Conservation (phyloP, 2,113 vertebrate species). For the Polyodon spathula region DNA sequence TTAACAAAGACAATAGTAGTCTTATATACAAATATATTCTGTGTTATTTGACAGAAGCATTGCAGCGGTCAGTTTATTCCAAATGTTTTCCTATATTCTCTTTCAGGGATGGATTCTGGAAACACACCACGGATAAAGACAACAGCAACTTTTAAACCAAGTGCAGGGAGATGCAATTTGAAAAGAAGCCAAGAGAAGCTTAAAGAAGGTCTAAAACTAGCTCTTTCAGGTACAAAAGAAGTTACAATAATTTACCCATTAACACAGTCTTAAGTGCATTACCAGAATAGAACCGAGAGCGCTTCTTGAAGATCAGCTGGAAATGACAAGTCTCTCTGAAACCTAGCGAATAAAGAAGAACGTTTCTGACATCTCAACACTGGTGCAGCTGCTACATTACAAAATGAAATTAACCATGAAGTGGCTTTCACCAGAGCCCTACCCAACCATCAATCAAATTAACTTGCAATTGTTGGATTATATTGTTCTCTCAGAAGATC, state of each 20-base stretch:
- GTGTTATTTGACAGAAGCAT: no score
- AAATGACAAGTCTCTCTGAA: slow-evolving; percentile 41
- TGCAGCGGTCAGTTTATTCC: no score
- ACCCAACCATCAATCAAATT: slow-evolving; percentile 43
- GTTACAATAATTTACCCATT: neutral
- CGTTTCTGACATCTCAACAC: slow-evolving; percentile 37
- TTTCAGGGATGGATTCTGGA: slow-evolving; percentile 45
- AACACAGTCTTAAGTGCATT: neutral
- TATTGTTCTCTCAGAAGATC: slow-evolving; percentile 27
- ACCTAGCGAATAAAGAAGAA: slow-evolving; percentile 16
- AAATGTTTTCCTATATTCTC: slow-evolving; percentile 22
- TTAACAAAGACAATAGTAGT: slow-evolving; percentile 12
- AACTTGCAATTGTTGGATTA: slow-evolving; percentile 35
- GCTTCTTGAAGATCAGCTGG: slow-evolving; percentile 35
- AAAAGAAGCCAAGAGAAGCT: slow-evolving; percentile 76
- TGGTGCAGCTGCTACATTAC: slow-evolving; percentile 39
- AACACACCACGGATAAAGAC: slow-evolving; percentile 69
- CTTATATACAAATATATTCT: no score
- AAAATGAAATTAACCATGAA: slow-evolving; percentile 49
- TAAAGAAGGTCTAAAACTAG: slow-evolving; percentile 61
- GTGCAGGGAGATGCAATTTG: slow-evolving; percentile 81
- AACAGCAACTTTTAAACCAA: slow-evolving; percentile 82
- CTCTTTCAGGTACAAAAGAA: slow-evolving; percentile 70
- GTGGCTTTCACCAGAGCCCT: slow-evolving; percentile 37
- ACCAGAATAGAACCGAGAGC: neutral